Conservation (phyloP, 2,797 vertebrate species). For the Hoplostethus atlanticus region DNA sequence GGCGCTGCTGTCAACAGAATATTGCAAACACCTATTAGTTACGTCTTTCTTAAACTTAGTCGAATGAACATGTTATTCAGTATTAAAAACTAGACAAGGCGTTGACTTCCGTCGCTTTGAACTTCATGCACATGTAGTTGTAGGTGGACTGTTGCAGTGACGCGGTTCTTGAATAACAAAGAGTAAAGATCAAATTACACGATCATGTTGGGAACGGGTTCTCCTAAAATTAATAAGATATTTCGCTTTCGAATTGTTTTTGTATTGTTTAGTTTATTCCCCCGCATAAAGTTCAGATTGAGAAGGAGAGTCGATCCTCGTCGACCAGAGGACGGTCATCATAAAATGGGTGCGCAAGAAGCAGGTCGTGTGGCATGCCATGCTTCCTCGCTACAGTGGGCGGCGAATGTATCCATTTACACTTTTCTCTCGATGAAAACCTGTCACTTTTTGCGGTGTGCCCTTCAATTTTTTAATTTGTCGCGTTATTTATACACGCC, state of each 20-base stretch:
- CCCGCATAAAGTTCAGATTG: not conserved
- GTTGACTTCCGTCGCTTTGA: constrained; percentile 38
- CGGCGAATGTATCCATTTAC: constrained; percentile 76
- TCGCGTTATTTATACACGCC: accelerated
- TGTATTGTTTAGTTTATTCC: constrained; percentile 8
- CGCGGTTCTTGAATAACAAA: constrained; percentile 77
- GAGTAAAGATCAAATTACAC: constrained; percentile 79
- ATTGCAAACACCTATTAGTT: constrained; percentile 4
- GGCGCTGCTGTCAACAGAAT: constrained; percentile 78
- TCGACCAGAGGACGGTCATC: constrained; percentile 70
- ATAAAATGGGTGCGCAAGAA: constrained; percentile 85
- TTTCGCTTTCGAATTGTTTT: constrained; percentile 5
- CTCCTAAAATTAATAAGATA: accelerated
- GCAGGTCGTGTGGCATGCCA: constrained; percentile 81
- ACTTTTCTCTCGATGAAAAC: constrained; percentile 75
- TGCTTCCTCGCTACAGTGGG: constrained; percentile 84
- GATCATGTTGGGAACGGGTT: not conserved
- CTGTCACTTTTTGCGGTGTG: not conserved
- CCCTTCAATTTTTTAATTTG: not conserved
- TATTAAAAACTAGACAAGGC: accelerated
- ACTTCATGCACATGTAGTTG: constrained; percentile 75
- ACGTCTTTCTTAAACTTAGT: not conserved
- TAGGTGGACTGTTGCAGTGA: constrained; percentile 65
- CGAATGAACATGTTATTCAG: not conserved
- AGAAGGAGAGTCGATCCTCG: constrained; percentile 40